Percentiles rank a stretch among this genome's conserved stretches.
phyloP scores from a whole-genome alignment of 2,797 vertebrate genomes.

The Alauda arvensis region DNA sequence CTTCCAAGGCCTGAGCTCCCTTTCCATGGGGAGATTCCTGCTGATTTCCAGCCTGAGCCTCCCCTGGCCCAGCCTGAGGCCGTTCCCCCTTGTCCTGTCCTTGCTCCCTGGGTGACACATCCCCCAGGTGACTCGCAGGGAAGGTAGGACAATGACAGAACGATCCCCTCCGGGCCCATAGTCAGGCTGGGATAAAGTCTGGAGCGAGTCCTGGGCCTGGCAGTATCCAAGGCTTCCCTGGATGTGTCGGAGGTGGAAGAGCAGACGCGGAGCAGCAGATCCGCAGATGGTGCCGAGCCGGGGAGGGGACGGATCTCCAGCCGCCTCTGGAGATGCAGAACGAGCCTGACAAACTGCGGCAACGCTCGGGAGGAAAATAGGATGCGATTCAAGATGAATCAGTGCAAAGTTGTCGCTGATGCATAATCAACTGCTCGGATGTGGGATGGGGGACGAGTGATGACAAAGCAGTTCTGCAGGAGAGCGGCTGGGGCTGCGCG shows the following conservation, averaged over 20 bases:
- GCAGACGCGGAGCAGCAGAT: background rate
- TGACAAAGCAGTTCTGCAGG: slow-evolving; percentile 56
- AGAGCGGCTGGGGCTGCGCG: slow-evolving; percentile 50
- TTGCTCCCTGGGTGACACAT: background rate
- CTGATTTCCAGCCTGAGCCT: background rate
- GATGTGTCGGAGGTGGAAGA: background rate
- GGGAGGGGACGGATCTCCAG: background rate
- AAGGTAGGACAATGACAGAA: background rate
- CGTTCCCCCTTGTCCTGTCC: background rate
- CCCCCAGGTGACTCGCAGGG: background rate
- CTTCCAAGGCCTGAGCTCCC: rapidly evolving
- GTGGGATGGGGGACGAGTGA: slow-evolving; percentile 55
- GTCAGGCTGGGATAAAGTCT: background rate
- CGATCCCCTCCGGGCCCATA: background rate
- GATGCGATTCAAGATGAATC: slow-evolving; percentile 62
- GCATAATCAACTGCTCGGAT: slow-evolving; percentile 59
- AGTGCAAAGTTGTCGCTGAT: slow-evolving; percentile 53
- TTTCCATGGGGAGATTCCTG: background rate
- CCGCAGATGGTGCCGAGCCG: slow-evolving; percentile 26
- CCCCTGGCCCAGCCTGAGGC: background rate
- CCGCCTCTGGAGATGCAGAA: slow-evolving; percentile 43
- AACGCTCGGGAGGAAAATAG: slow-evolving; percentile 25
- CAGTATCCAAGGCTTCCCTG: background rate
- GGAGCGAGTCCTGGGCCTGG: background rate
- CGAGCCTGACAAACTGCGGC: slow-evolving; percentile 44